Evolutionary conservation across 2,797 vertebrate genomes (phyloP).

Genomic region (Gallinago nigripennis): DNA sequence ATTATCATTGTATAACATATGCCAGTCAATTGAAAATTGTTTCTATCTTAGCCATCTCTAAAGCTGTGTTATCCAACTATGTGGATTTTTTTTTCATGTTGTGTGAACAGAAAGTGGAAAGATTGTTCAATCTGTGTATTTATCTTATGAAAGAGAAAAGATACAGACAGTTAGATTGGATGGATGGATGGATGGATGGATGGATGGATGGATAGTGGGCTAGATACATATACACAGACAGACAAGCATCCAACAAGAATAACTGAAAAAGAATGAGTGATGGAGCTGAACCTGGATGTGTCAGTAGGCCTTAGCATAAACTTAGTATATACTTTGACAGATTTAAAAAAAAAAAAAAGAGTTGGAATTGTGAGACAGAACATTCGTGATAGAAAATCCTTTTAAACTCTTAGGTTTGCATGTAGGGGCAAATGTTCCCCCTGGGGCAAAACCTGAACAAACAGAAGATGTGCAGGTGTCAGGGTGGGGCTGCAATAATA

Average conservation of each 20-base stretch:
- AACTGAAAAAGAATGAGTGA: background rate
- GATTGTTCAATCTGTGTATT: background rate
- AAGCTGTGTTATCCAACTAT: background rate
- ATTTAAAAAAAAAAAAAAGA: background rate
- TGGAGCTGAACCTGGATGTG: background rate
- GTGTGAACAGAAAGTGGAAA: background rate
- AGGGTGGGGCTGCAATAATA: background rate
- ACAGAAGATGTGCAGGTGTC: constrained; percentile 34
- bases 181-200: background rate
- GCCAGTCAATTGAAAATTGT: background rate
- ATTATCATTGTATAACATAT: background rate
- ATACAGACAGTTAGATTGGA: background rate
- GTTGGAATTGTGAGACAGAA: background rate
- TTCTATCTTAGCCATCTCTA: background rate
- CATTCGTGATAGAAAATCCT: background rate
- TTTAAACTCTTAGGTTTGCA: background rate
- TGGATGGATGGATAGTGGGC: background rate
- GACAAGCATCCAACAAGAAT: background rate
- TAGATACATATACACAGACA: background rate
- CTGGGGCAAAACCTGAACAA: background rate
- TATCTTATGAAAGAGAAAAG: background rate
- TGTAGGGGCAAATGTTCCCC: background rate
- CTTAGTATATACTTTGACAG: background rate
- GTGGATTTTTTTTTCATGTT: background rate
- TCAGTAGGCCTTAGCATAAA: background rate